Evolutionary conservation across 37 sponge, comb jelly and placozoan genomes (phyloP).

Genomic region (Petrosia ficiformis): DNA sequence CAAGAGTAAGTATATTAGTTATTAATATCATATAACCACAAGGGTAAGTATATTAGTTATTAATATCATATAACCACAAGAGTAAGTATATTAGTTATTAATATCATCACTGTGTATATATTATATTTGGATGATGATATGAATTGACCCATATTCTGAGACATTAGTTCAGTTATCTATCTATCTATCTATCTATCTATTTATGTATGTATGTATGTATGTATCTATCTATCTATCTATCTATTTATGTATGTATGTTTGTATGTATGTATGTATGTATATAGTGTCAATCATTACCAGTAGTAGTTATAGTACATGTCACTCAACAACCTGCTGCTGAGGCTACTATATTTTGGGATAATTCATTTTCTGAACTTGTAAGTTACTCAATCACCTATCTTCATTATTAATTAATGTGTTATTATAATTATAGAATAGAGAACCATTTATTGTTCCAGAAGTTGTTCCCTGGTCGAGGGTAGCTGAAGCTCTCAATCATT

Average conservation of each 20-base stretch:
- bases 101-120: constrained; percentile 19
- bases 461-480: constrained; percentile 65
- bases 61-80: constrained; percentile 43
- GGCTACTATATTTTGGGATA: constrained; percentile 99
- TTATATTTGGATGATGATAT: constrained; percentile 27
- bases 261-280: not conserved
- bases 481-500: constrained; percentile 71
- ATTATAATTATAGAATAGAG: constrained; percentile 33
- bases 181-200: no score
- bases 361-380: constrained; percentile 86
- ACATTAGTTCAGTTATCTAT: no score
- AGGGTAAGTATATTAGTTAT: no score
- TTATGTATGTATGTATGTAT: no score
- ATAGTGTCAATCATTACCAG: constrained; percentile 68
- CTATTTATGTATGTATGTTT: not conserved
- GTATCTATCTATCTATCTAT: no score
- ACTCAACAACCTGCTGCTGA: constrained; percentile 92
- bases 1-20: constrained; percentile 36
- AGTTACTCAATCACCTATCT: constrained; percentile 15
- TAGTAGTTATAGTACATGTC: constrained; percentile 94
- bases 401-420: not conserved
- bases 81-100: no score
- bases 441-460: constrained; percentile 64
- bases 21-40: constrained; percentile 43
- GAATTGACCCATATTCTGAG: constrained; percentile 6